Percentiles rank a stretch among this genome's conserved stretches.
phyloP scores from a whole-genome alignment of 1,140 invertebrate species.

The Tachypleus tridentatus region DNA sequence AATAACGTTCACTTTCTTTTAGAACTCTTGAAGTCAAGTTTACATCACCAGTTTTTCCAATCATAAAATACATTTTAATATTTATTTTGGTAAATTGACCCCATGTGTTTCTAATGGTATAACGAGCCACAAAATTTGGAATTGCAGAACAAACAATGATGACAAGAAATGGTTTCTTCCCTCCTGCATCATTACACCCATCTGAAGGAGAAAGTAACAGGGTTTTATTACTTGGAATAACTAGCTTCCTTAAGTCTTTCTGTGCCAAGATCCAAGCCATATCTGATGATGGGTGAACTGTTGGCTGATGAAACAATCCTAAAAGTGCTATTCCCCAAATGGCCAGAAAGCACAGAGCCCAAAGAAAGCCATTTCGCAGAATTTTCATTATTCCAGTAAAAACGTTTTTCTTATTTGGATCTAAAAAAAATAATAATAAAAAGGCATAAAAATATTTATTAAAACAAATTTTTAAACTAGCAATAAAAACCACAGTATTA shows the following conservation, averaged over 20 bases:
- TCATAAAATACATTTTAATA: conserved; percentile 16
- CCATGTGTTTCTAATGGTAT: conserved; percentile 67
- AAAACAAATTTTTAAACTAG: too few relatives aligned
- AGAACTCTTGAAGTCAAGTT: conserved; percentile 10
- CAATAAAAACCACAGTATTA: too few relatives aligned
- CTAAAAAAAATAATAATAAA: too few relatives aligned
- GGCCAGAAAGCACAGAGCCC: too few relatives aligned
- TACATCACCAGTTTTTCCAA: conserved; percentile 15
- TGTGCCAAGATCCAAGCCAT: conserved; percentile 15
- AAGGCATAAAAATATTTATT: too few relatives aligned
- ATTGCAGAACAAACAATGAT: conserved; percentile 61
- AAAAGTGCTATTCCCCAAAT: too few relatives aligned
- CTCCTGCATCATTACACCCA: neutral
- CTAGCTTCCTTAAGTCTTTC: conserved; percentile 51
- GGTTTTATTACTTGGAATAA: conserved; percentile 53
- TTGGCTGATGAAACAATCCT: too few relatives aligned
- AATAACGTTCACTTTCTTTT: conserved; percentile 34
- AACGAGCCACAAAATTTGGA: conserved; percentile 46
- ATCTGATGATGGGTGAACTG: conserved; percentile 1
- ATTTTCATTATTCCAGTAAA: too few relatives aligned
- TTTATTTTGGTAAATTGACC: conserved; percentile 31
- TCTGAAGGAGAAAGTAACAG: conserved; percentile 40
- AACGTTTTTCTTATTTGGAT: too few relatives aligned
- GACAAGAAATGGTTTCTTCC: conserved; percentile 42
- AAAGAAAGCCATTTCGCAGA: too few relatives aligned